Conservation (phyloP, 2,797 vertebrate species). For the Chaenodraco wilsoni region DNA sequence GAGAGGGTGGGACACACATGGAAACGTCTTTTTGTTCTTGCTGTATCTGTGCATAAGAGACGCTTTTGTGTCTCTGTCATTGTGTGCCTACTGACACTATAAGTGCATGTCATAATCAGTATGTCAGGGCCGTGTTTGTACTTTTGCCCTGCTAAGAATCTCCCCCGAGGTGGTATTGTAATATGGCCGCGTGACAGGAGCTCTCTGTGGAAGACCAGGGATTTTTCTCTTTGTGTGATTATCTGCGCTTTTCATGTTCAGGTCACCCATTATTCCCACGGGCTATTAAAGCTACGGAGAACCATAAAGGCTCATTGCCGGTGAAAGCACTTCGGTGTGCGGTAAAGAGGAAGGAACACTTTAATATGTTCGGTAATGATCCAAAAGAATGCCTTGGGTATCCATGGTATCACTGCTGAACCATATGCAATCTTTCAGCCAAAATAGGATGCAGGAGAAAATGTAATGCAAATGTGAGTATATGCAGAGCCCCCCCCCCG, state of each 20-base stretch:
- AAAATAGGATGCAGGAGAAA: conserved; percentile 6
- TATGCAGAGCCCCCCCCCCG: conserved; percentile 1
- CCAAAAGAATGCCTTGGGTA: conserved; percentile 24
- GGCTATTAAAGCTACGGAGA: conserved; percentile 62
- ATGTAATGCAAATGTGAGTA: conserved; percentile 26
- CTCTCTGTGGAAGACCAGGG: conserved; percentile 55
- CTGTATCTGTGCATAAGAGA: conserved; percentile 4
- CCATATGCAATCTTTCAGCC: conserved; percentile 10
- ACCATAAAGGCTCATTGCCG: conserved; percentile 41
- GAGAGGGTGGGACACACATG: conserved; percentile 19
- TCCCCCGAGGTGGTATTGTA: conserved; percentile 65
- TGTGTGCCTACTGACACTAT: conserved; percentile 12
- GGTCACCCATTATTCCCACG: conserved; percentile 61
- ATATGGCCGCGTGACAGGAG: conserved; percentile 64
- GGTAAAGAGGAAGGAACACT: background rate
- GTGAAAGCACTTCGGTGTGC: conserved; percentile 38
- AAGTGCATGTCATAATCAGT: conserved; percentile 27
- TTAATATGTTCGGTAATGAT: conserved; percentile 42
- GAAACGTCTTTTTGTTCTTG: background rate
- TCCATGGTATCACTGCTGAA: conserved; percentile 16
- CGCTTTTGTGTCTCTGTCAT: conserved; percentile 40
- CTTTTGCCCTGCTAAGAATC: conserved; percentile 53
- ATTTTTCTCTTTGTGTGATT: conserved; percentile 68
- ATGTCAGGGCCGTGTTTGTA: conserved; percentile 44
- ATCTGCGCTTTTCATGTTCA: conserved; percentile 67